A percentile compares a stretch with the other conserved stretches of the same genome.
phyloP scores from a whole-genome alignment of 64 coral and sea anemone species.

The Catalaphyllia jardinei region DNA sequence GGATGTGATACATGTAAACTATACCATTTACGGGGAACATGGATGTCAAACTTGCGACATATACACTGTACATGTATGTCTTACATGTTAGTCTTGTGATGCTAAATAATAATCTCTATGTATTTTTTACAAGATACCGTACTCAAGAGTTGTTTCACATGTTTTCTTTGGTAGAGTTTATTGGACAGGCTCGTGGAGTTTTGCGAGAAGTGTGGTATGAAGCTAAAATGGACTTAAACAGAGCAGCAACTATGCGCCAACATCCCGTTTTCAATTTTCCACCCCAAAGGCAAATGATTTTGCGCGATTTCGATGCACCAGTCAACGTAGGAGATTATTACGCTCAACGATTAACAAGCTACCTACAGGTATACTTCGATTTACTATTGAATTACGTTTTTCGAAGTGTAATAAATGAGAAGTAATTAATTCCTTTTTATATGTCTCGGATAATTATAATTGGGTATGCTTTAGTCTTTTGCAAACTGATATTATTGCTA shows the following conservation, averaged over 20 bases:
- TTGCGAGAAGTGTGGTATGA: slow-evolving; percentile 44
- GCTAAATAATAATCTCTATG: too few species aligned
- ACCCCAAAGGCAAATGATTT: not conserved
- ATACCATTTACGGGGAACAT: too few species aligned
- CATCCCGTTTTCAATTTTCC: slow-evolving; percentile 22
- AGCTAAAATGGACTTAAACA: not conserved
- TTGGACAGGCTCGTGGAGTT: slow-evolving; percentile 16
- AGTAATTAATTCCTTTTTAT: not conserved
- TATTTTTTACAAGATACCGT: too few species aligned
- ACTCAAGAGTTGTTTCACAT: too few species aligned
- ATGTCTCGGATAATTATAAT: not conserved
- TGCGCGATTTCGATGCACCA: slow-evolving; percentile 48
- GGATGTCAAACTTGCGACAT: too few species aligned
- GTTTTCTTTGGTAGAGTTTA: not conserved
- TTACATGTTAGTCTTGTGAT: too few species aligned
- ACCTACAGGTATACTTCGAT: slow-evolving; percentile 7
- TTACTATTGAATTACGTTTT: too few species aligned
- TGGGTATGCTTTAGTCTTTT: not conserved
- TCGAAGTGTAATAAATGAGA: not conserved
- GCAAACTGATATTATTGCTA: too few species aligned
- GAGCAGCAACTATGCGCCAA: slow-evolving; percentile 25
- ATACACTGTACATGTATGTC: too few species aligned
- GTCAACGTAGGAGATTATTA: not conserved
- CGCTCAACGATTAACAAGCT: slow-evolving; percentile 11
- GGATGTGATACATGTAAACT: too few species aligned